These are phyloP conservation scores for Notospermus geniculatus DNA, from an alignment of 1,140 invertebrate genomes.

Conservation along the genomic window DNA sequence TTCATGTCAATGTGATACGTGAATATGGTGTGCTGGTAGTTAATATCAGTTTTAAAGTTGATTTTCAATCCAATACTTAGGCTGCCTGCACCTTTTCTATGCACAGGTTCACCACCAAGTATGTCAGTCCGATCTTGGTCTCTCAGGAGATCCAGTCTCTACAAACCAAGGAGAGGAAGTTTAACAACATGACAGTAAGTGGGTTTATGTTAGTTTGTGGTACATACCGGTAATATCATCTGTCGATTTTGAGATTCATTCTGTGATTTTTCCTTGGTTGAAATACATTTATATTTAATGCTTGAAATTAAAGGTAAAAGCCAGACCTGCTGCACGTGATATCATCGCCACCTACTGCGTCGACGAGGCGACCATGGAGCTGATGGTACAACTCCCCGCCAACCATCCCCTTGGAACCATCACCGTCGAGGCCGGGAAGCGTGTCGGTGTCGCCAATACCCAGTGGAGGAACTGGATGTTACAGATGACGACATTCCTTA, in stretches of 20 bases:
- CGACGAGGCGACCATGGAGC: slow-evolving; percentile 77
- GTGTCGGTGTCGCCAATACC: slow-evolving; percentile 61
- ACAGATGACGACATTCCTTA: slow-evolving; percentile 76
- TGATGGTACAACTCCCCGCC: slow-evolving; percentile 71
- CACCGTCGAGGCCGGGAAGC: slow-evolving; percentile 67
- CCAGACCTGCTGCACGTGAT: slow-evolving; percentile 70
- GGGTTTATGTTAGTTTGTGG: no score
- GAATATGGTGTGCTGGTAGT: no score
- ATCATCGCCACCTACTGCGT: slow-evolving; percentile 76
- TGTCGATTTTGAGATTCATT: no score
- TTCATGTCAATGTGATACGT: no score
- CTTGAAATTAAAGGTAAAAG: slow-evolving; percentile 63
- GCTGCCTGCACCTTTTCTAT: no score
- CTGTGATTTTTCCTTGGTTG: no score
- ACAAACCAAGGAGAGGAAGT: slow-evolving; percentile 53
- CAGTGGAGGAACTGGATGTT: slow-evolving; percentile 75
- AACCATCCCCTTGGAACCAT: slow-evolving; percentile 80
- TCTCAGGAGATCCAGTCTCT: slow-evolving; percentile 67
- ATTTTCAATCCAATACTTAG: no score
- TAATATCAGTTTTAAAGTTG: no score
- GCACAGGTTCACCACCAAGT: slow-evolving; percentile 65
- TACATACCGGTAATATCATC: no score
- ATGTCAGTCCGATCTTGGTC: slow-evolving; percentile 71
- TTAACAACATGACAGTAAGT: slow-evolving; percentile 71
- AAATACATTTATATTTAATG: no score